A percentile compares a stretch with the other conserved stretches of the same genome.
Conservation (phyloP, 30 jellyfish, hydroid and myxozoan species). For the Aurelia coerulea region DNA sequence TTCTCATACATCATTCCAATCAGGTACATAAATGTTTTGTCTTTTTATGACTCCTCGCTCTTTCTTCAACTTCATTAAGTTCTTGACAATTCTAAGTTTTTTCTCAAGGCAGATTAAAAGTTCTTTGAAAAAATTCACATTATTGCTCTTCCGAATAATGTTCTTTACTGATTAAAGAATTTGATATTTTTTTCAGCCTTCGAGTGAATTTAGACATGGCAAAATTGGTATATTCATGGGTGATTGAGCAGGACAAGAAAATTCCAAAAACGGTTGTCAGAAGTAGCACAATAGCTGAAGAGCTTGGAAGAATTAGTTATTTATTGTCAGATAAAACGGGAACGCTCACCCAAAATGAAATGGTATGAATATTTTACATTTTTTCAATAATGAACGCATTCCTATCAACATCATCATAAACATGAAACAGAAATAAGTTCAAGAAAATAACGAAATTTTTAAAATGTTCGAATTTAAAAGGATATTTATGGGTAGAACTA, state of each 20-base stretch:
- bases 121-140: too few relatives aligned
- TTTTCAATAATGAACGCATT: too few relatives aligned
- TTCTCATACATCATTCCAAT: conserved; percentile 95
- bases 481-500: too few relatives aligned
- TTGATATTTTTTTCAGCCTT: conserved; percentile 45
- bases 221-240: conserved; percentile 84
- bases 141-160: too few relatives aligned
- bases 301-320: conserved; percentile 88
- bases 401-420: too few relatives aligned
- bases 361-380: conserved; percentile 31
- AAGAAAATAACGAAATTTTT: too few relatives aligned
- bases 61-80: background rate
- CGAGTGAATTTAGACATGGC: conserved; percentile 97
- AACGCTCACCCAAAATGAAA: conserved; percentile 93
- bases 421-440: too few relatives aligned
- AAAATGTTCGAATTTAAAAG: too few relatives aligned
- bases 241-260: conserved; percentile 77
- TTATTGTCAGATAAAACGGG: conserved; percentile 95
- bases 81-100: too few relatives aligned
- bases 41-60: background rate
- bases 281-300: conserved; percentile 96
- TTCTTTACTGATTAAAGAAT: too few relatives aligned
- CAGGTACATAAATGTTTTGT: conserved; percentile 56
- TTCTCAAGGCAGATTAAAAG: too few relatives aligned
- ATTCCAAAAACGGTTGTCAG: conserved; percentile 97